Evolutionary conservation across 2,888 invertebrate species (phyloP).

Genomic region (Limenitis camilla): DNA sequence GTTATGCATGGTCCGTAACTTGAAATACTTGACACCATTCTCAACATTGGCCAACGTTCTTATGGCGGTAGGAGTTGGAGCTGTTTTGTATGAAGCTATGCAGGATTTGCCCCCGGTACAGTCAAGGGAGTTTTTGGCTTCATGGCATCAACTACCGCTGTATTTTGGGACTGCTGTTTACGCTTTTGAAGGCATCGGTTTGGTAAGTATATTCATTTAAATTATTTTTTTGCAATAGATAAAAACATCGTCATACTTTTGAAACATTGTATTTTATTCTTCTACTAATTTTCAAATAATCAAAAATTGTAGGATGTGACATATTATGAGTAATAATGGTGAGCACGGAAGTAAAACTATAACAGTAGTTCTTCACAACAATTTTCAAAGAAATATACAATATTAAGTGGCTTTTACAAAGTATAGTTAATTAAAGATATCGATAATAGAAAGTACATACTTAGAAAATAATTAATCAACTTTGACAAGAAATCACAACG

Average conservation of each 20-base stretch:
- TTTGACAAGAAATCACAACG: no score
- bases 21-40: constrained; percentile 92
- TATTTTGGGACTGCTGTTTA: constrained; percentile 97
- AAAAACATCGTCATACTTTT: no score
- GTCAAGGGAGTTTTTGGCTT: constrained; percentile 76
- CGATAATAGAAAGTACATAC: no score
- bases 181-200: constrained; percentile 96
- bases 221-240: background rate
- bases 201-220: constrained; percentile 76
- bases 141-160: constrained; percentile 81
- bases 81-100: constrained; percentile 84
- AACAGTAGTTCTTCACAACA: background rate
- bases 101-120: constrained; percentile 80
- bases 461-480: no score
- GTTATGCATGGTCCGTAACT: constrained; percentile 85
- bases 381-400: no score
- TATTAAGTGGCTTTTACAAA: no score
- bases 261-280: no score
- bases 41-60: constrained; percentile 93
- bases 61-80: constrained; percentile 81
- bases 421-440: no score
- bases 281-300: no score
- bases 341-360: background rate
- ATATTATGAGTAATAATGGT: background rate
- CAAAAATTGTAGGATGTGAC: no score